These are phyloP conservation scores for Chrysina gloriosa DNA, from an alignment of 2,888 invertebrate species.

Conservation along the genomic window DNA sequence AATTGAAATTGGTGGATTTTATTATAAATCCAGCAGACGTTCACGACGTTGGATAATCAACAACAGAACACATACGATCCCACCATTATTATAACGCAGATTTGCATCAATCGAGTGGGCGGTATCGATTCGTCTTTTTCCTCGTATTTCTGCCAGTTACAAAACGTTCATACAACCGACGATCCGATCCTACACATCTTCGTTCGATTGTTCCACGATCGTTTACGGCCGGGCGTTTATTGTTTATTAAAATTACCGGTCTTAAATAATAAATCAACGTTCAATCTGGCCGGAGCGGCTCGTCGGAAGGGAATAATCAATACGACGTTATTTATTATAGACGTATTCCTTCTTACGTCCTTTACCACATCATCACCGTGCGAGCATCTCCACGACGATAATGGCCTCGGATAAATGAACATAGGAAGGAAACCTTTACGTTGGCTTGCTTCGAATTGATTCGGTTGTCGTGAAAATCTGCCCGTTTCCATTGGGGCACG, in stretches of 20 bases:
- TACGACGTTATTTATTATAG: conserved; percentile 9
- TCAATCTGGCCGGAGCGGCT: background rate
- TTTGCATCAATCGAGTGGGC: background rate
- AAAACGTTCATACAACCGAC: background rate
- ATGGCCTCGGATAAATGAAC: too few species aligned
- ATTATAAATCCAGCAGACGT: too few species aligned
- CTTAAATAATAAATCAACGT: conserved; percentile 7
- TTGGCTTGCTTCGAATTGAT: too few species aligned
- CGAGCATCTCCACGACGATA: too few species aligned
- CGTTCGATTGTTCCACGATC: conserved; percentile 4
- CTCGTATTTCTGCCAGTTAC: background rate
- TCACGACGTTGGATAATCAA: too few species aligned
- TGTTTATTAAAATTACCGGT: conserved; percentile 16
- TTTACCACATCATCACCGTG: too few species aligned
- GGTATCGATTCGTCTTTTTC: background rate
- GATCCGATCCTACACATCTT: conserved; percentile 1
- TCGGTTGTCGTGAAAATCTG: too few species aligned
- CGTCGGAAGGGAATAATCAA: background rate
- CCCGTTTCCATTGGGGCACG: too few species aligned
- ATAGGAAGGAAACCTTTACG: too few species aligned
- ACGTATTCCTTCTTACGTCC: background rate
- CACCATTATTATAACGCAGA: background rate
- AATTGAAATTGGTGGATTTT: too few species aligned
- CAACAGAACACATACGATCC: too few species aligned
- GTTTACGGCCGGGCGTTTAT: background rate